These are phyloP conservation scores for Danio aesculapii DNA, from an alignment of 2,797 vertebrate genomes.

Conservation along the genomic window DNA sequence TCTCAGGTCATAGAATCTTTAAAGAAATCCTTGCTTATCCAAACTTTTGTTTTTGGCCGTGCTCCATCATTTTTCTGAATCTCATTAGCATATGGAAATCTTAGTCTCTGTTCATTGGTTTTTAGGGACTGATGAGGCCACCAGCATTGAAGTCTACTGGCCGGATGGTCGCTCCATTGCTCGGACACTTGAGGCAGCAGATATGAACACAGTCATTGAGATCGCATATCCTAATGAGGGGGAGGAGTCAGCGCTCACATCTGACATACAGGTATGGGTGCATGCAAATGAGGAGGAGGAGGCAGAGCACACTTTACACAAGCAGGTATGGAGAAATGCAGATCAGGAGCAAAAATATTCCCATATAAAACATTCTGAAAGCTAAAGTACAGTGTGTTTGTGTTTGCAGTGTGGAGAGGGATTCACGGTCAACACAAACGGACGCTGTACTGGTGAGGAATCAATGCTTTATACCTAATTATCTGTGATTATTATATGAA, in stretches of 20 bases:
- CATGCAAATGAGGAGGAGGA: conserved; percentile 17
- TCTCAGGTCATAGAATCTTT: too few relatives aligned
- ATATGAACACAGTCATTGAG: conserved; percentile 88
- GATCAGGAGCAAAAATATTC: background rate
- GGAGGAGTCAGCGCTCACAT: conserved; percentile 58
- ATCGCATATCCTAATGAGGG: conserved; percentile 79
- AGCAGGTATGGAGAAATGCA: background rate
- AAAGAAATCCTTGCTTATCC: background rate
- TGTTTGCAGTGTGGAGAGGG: conserved; percentile 84
- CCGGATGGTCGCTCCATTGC: conserved; percentile 78
- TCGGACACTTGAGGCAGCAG: conserved; percentile 75
- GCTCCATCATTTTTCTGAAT: background rate
- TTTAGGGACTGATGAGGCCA: conserved; percentile 83
- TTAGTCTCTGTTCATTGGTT: conserved; percentile 23
- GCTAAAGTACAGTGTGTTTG: background rate
- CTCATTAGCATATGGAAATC: background rate
- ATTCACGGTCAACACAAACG: conserved; percentile 83
- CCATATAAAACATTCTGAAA: background rate
- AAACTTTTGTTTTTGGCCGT: background rate
- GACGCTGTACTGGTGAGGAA: conserved; percentile 84
- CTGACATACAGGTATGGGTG: conserved; percentile 77
- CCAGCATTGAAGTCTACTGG: conserved; percentile 89
- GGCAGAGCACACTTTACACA: conserved; percentile 1
- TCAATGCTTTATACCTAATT: background rate
- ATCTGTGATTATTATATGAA: background rate